phyloP scores from a whole-genome alignment of 2,888 invertebrate genomes.

The Plagiodera versicolora region DNA sequence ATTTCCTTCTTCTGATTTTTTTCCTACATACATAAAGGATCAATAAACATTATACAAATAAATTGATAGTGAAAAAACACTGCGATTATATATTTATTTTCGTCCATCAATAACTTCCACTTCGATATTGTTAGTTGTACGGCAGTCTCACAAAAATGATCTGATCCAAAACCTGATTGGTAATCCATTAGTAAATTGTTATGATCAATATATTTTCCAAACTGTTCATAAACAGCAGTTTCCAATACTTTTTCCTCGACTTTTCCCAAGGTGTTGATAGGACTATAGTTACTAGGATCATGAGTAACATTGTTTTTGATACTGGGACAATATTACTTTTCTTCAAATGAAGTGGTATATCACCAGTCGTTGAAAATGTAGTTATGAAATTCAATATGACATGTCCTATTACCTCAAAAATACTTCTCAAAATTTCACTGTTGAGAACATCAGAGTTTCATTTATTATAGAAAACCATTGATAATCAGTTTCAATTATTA shows the following conservation, averaged over 20 bases:
- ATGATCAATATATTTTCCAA: neutral
- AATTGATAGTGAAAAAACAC: neutral
- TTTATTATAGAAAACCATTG: neutral
- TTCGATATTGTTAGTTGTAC: neutral
- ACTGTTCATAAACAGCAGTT: conserved; percentile 7
- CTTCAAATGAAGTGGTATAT: neutral
- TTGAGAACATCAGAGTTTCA: conserved; percentile 1
- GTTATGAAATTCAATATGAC: neutral
- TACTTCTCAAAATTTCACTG: neutral
- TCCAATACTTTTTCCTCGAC: neutral
- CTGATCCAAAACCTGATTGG: no score
- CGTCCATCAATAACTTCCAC: neutral
- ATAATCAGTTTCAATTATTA: neutral
- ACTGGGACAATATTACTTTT: neutral
- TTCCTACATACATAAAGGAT: no score
- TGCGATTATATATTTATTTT: neutral
- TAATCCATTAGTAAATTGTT: no score
- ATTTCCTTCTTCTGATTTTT: no score
- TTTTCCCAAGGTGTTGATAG: conserved; percentile 3
- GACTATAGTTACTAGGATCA: conserved; percentile 10
- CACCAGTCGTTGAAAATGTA: neutral
- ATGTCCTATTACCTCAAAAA: neutral
- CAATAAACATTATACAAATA: no score
- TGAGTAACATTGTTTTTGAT: neutral
- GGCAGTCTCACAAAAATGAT: neutral